Evolutionary conservation across 2,888 invertebrate genomes (phyloP), one percentile per base, ranked within the genome.

Genomic region (Papilio demoleus): DNA sequence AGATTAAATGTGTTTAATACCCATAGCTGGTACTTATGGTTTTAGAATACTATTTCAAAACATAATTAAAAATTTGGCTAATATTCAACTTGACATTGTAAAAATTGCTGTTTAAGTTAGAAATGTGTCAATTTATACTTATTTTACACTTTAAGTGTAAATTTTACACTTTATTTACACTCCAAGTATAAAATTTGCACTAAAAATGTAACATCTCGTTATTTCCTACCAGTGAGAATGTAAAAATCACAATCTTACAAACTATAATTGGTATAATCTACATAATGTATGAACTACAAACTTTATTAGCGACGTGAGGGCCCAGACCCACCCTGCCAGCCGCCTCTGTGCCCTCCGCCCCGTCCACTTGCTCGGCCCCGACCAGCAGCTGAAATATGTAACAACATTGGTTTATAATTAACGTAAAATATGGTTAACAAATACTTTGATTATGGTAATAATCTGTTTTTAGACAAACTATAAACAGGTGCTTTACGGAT

Each of bases 321-420:
- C 5, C 94, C 93, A 0, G 94, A 93, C 56, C 94, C 94, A 0
- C 95, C 95, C 81, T 95, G 95, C 95, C 95, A 95, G 53, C 94
- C 93, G 5, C 95, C 95, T 27, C 94, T 77, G 82, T 93, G 88
- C 82, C 88, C 85, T 74, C 84, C 95, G 71, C 82, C 95, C 22
- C 79, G 70, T 0, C 79, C 81, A 88, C 19, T 94, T 89, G 38
- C 94, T 88, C 22, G 94, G 93, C 78, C 95, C 84, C 1, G 95
- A 95, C 75, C 95, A 87, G 95, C 95, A 79, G 94, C 92, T 91
- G 85, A 6, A 88, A 88, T 38, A 45, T 66, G 61, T 70, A 53
- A 69, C n/a, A 14, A 42, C 5, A 6, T 5, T 8, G 8, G 19
- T 8, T 38, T 2, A 45, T 2, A 19, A 6, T 31, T 31, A n/a